phyloP scores from a whole-genome alignment of 2,113 vertebrate species.

The Tachysurus fulvidraco region DNA sequence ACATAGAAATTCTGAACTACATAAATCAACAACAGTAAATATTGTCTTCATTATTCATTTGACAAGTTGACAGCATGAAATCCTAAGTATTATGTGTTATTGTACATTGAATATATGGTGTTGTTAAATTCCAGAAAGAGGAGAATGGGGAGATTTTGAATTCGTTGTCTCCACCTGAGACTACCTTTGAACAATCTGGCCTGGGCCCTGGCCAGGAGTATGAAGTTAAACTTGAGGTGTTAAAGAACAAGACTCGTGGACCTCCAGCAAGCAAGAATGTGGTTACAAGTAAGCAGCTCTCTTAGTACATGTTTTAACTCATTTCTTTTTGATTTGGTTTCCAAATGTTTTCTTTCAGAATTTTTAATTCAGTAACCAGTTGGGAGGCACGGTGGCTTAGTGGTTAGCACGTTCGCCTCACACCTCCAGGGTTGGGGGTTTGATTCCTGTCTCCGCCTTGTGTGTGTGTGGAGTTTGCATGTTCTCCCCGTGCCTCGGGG shows the following conservation, averaged over 20 bases:
- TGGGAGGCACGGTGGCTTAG: too few relatives aligned
- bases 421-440: too few relatives aligned
- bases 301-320: constrained; percentile 19
- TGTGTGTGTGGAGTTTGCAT: too few relatives aligned
- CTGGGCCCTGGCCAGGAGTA: constrained; percentile 94
- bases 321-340: neutral
- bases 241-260: constrained; percentile 93
- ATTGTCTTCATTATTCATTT: neutral
- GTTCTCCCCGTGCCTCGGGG: too few relatives aligned
- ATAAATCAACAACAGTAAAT: neutral
- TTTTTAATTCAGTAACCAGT: neutral
- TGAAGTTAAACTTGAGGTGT: constrained; percentile 89
- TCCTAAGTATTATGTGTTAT: neutral
- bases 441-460: too few relatives aligned
- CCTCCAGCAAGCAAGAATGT: constrained; percentile 83
- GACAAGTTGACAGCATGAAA: constrained; percentile 10
- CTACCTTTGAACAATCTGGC: constrained; percentile 88
- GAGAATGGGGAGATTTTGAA: constrained; percentile 89
- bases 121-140: constrained; percentile 85
- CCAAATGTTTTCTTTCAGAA: neutral
- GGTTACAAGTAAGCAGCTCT: constrained; percentile 84
- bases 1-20: neutral
- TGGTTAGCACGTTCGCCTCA: too few relatives aligned
- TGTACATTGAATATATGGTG: neutral
- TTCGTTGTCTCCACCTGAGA: constrained; percentile 84